Evolutionary conservation across 2,113 vertebrate species (phyloP).

Genomic region (Nipponia nippon): DNA sequence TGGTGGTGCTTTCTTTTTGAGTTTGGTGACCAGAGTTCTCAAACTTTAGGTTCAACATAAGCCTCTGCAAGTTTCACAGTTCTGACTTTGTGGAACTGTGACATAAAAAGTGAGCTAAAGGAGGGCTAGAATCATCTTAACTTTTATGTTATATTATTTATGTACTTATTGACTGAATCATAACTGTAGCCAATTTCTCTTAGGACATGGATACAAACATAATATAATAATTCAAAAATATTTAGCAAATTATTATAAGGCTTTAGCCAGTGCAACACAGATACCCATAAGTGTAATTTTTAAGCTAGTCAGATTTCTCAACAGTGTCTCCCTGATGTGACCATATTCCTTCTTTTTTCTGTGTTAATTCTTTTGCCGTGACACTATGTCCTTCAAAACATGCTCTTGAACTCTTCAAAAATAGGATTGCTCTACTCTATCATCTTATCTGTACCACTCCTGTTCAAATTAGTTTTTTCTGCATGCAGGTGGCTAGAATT

Average conservation of each 20-base stretch:
- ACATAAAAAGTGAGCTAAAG: background rate
- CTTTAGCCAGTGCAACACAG: background rate
- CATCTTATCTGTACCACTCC: background rate
- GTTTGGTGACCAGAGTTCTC: background rate
- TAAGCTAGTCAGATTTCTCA: background rate
- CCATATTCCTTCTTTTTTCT: background rate
- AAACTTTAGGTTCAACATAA: background rate
- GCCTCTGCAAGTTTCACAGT: background rate
- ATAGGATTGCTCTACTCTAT: background rate
- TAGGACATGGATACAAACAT: background rate
- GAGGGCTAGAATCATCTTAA: background rate
- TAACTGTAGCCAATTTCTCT: background rate
- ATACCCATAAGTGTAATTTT: background rate
- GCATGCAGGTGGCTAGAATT: background rate
- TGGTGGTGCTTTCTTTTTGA: background rate
- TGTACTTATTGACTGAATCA: background rate
- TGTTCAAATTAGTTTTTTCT: background rate
- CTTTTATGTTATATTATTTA: background rate
- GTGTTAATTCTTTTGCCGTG: background rate
- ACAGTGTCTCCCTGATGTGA: background rate
- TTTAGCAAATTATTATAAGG: background rate
- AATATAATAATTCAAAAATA: background rate
- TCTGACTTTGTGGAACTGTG: background rate
- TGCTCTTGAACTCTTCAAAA: background rate
- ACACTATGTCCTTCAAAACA: background rate